Evolutionary conservation across 2,113 vertebrate genomes (phyloP).

Genomic region (Enhydra lutris): DNA sequence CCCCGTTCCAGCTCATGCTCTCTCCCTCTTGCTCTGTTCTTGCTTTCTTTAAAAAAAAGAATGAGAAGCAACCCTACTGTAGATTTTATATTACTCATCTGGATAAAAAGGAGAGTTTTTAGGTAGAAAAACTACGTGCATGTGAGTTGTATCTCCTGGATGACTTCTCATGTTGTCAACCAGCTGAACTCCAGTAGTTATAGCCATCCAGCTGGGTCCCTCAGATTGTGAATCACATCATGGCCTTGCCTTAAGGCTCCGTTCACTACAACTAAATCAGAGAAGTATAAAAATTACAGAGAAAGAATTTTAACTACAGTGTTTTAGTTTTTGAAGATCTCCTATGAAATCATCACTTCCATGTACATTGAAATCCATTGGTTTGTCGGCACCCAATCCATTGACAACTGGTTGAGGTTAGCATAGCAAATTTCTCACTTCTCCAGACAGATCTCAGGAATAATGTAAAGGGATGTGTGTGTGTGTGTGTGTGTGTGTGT

Average conservation of each 20-base stretch:
- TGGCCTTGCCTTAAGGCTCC: neutral
- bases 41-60: neutral
- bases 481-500: neutral
- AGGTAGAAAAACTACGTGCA: neutral
- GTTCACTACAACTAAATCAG: neutral
- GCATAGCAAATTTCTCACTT: neutral
- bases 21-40: too few species aligned
- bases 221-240: neutral
- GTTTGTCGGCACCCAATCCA: neutral
- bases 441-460: neutral
- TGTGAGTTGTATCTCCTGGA: neutral
- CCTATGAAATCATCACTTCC: neutral
- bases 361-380: neutral
- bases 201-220: neutral
- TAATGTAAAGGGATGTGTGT: neutral
- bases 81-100: neutral
- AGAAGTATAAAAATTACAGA: neutral
- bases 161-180: neutral
- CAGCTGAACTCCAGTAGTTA: neutral
- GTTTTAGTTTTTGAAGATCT: neutral
- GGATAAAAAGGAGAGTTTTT: neutral
- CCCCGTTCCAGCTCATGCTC: too few species aligned
- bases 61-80: neutral
- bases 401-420: neutral
- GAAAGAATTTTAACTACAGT: neutral